A percentile compares a stretch with the other conserved stretches of the same genome.
phyloP scores from a whole-genome alignment of 2,113 vertebrate genomes.

The Eonycteris spelaea region DNA sequence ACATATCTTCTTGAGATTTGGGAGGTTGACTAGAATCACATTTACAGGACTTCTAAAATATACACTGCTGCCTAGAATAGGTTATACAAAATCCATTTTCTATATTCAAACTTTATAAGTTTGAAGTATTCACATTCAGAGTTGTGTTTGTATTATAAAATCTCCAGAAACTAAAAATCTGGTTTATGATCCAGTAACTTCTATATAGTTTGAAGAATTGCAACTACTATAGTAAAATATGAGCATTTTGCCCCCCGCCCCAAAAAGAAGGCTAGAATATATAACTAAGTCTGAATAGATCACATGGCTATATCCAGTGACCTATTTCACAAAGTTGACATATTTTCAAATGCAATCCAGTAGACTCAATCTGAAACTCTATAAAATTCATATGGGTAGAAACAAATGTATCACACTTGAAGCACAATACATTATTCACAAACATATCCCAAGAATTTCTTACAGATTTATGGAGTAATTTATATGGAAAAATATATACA shows the following conservation, averaged over 20 bases:
- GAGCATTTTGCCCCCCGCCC: neutral
- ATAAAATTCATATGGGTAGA: constrained; percentile 29
- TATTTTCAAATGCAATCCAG: constrained; percentile 25
- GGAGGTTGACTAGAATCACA: neutral
- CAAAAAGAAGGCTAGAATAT: neutral
- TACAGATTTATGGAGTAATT: constrained; percentile 25
- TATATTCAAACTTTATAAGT: constrained; percentile 11
- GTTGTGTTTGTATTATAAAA: constrained; percentile 6
- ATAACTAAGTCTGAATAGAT: neutral
- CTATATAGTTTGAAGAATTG: neutral
- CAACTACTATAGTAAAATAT: constrained; percentile 21
- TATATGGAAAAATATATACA: constrained; percentile 42
- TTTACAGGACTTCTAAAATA: neutral
- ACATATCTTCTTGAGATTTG: neutral
- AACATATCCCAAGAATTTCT: constrained; percentile 8
- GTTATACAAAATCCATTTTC: constrained; percentile 30
- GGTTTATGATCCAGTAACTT: constrained; percentile 6
- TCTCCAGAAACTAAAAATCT: constrained; percentile 15
- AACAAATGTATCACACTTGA: neutral
- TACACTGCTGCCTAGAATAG: neutral
- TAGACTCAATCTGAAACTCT: neutral
- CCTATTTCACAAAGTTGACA: constrained; percentile 15
- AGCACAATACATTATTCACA: constrained; percentile 20
- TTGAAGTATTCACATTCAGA: constrained; percentile 23
- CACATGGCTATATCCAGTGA: neutral